Evolutionary conservation across 2,113 vertebrate species (phyloP).

Genomic region (Oceanites oceanicus): DNA sequence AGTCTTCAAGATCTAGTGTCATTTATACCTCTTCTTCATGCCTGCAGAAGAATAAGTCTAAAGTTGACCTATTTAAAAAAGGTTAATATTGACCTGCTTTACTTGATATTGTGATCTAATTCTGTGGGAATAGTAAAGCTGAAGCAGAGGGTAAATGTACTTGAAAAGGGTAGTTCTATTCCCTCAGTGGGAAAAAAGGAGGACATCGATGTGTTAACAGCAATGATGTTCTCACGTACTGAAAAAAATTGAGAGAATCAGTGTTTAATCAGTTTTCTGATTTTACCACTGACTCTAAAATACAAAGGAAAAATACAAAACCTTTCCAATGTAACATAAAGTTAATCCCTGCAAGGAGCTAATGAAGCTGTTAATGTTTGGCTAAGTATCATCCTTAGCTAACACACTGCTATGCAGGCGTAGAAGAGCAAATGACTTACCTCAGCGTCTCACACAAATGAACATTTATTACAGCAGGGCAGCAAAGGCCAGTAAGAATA

Average conservation of each 20-base stretch:
- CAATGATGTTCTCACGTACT: neutral
- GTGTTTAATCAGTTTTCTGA: neutral
- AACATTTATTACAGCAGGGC: neutral
- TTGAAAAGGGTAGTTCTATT: constrained; percentile 24
- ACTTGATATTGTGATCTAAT: constrained; percentile 24
- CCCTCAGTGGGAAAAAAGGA: neutral
- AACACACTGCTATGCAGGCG: neutral
- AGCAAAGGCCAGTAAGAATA: neutral
- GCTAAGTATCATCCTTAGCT: neutral
- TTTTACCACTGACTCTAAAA: neutral
- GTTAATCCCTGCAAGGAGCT: neutral
- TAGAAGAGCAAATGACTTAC: neutral
- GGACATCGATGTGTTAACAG: neutral
- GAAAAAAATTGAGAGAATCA: neutral
- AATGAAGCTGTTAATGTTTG: constrained; percentile 10
- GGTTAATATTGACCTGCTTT: constrained; percentile 32
- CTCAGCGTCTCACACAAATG: neutral
- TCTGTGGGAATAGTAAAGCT: constrained; percentile 6
- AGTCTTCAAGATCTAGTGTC: neutral
- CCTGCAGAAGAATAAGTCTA: constrained; percentile 21
- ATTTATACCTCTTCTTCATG: neutral
- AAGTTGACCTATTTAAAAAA: constrained; percentile 51
- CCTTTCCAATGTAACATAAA: neutral
- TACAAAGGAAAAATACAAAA: neutral
- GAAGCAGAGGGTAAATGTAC: constrained; percentile 15